Percentiles rank a stretch among this genome's conserved stretches.
Conservation (phyloP, 2,888 invertebrate genomes). For the Amphipyra berbera region DNA sequence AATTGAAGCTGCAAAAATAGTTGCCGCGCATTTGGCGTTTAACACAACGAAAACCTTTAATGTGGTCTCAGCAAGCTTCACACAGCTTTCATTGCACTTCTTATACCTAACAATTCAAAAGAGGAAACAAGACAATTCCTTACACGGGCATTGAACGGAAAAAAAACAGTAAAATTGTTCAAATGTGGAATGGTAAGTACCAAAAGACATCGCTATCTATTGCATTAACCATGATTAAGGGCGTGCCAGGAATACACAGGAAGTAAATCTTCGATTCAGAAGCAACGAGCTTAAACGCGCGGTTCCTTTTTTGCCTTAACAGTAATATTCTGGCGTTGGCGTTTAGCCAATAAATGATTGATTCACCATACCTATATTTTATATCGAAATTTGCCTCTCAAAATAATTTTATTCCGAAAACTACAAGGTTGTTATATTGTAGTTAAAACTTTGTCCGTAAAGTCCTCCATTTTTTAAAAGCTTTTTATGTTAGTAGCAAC, state of each 20-base stretch:
- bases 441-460: slow-evolving; percentile 1
- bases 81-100: too few species aligned
- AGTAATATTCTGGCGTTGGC: slow-evolving; percentile 31
- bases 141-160: too few species aligned
- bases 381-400: slow-evolving; percentile 8
- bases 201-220: slow-evolving; percentile 13
- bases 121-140: too few species aligned
- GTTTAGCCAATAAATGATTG: slow-evolving; percentile 43
- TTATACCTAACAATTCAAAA: too few species aligned
- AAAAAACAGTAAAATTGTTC: neutral
- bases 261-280: slow-evolving; percentile 6
- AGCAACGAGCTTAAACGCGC: neutral
- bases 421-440: neutral
- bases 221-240: slow-evolving; percentile 33
- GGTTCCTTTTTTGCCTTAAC: slow-evolving; percentile 21
- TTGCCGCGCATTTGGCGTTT: too few species aligned
- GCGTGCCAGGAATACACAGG: slow-evolving; percentile 39
- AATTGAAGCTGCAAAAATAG: too few species aligned
- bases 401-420: neutral
- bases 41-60: too few species aligned
- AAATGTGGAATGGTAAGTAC: too few species aligned
- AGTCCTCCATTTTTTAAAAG: slow-evolving; percentile 1
- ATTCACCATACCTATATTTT: slow-evolving; percentile 20
- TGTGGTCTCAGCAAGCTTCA: too few species aligned
- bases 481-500: slow-evolving; percentile 1